phyloP scores from a whole-genome alignment of 2,113 vertebrate species.

The Pseudopodoces humilis region DNA sequence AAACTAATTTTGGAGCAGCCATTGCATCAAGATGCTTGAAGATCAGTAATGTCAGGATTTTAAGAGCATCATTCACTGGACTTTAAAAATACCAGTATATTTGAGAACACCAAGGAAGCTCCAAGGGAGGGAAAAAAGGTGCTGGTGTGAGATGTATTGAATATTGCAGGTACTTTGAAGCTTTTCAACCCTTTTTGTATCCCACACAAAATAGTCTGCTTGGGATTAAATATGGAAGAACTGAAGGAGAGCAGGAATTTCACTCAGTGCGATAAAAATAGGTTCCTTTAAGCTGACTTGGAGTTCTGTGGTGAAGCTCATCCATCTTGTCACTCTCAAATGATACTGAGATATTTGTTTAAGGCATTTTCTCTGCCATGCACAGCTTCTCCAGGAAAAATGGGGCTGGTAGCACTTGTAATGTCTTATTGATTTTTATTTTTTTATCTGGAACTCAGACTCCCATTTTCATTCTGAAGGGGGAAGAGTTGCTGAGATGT shows the following conservation, averaged over 20 bases:
- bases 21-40: neutral
- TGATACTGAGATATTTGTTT: neutral
- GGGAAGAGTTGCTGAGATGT: neutral
- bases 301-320: slow-evolving; percentile 16
- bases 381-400: neutral
- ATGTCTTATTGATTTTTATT: neutral
- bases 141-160: neutral
- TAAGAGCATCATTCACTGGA: neutral
- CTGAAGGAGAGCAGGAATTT: neutral
- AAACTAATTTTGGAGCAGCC: neutral
- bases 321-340: neutral
- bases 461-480: neutral
- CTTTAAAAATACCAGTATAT: too few species aligned
- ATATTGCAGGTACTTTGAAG: neutral
- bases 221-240: neutral
- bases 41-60: neutral
- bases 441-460: neutral
- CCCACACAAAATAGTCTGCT: neutral
- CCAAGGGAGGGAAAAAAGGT: neutral
- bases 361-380: neutral
- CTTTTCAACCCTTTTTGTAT: neutral
- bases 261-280: slow-evolving; percentile 10
- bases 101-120: neutral
- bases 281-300: slow-evolving; percentile 4
- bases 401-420: neutral